Evolutionary conservation across 2,888 invertebrate species (phyloP).

Genomic region (Stenodema calcarata): DNA sequence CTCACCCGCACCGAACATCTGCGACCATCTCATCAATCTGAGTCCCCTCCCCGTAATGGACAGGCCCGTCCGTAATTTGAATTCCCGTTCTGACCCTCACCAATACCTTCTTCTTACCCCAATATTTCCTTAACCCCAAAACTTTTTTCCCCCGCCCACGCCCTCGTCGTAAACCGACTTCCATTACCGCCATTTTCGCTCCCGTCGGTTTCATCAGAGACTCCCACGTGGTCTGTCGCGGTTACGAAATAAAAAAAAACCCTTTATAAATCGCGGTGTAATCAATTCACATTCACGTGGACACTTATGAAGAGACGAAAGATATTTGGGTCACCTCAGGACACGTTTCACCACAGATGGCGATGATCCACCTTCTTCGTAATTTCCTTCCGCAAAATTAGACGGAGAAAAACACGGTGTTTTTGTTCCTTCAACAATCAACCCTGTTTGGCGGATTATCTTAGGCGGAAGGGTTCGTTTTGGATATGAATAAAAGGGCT

Average conservation of each 20-base stretch:
- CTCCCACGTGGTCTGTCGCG: not conserved
- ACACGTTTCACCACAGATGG: not conserved
- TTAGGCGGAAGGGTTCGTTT: no score
- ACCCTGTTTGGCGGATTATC: no score
- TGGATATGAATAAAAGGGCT: no score
- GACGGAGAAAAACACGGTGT: no score
- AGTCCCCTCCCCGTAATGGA: not conserved
- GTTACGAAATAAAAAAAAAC: no score
- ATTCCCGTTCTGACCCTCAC: not conserved
- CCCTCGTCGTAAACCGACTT: not conserved
- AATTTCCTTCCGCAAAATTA: no score
- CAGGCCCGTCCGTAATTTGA: not conserved
- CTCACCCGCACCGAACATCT: not conserved
- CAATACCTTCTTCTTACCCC: not conserved
- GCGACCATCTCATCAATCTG: conserved; percentile 10
- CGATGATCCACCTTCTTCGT: no score
- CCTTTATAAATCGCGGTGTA: not conserved
- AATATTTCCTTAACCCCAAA: not conserved
- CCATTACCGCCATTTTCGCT: not conserved
- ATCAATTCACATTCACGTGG: not conserved
- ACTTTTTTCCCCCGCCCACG: not conserved
- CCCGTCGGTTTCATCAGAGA: no score
- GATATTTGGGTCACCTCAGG: not conserved
- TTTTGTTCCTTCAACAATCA: no score
- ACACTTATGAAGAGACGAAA: not conserved